Conservation (phyloP, 37 sponge, comb jelly and placozoan species). For the Chondrilla cf. caribensis region DNA sequence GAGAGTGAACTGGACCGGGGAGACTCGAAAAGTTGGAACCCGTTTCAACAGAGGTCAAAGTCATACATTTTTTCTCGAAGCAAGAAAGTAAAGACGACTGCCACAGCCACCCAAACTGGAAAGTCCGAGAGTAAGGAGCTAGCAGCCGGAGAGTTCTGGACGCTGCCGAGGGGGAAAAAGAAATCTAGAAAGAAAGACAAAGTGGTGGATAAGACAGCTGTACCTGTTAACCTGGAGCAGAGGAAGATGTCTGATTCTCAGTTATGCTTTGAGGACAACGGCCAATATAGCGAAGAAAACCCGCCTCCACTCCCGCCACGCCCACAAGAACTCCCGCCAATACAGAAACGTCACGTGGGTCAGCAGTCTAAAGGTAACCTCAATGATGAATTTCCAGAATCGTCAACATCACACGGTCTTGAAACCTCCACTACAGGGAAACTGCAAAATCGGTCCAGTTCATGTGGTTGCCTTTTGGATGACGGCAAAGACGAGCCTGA, state of each 20-base stretch:
- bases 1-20: not conserved
- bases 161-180: conserved; percentile 9
- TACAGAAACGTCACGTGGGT: not conserved
- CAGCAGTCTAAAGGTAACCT: not conserved
- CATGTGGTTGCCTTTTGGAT: not conserved
- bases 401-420: not conserved
- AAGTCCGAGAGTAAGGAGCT: not conserved
- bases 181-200: not conserved
- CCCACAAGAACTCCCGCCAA: conserved; percentile 24
- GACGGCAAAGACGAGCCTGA: not conserved
- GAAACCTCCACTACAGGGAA: not conserved
- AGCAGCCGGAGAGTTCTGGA: not conserved
- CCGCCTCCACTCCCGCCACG: conserved; percentile 24
- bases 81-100: not conserved
- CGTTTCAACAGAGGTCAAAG: conserved; percentile 7
- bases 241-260: not conserved
- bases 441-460: not conserved
- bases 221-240: not conserved
- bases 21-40: not conserved
- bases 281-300: conserved; percentile 15
- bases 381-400: not conserved
- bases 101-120: not conserved
- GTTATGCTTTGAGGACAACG: conserved; percentile 12
- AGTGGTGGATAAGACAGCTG: not conserved
- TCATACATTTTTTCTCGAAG: conserved; percentile 8